Base-by-base conservation (phyloP, 2,113 vertebrate species). In the Bufo gargarizans region DNA sequence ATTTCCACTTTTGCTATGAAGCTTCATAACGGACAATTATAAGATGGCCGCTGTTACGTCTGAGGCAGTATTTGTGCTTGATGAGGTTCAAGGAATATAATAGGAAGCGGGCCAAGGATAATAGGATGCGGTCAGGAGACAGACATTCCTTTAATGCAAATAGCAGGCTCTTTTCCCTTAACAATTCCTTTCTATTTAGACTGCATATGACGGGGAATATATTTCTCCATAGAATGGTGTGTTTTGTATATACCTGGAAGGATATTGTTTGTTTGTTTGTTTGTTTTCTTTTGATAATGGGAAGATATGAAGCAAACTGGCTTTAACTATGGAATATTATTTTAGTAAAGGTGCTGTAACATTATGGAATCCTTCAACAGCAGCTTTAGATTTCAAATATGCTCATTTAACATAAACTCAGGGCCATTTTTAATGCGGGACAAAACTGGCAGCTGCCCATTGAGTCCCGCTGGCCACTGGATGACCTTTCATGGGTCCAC, bases 21-120 rank as follows among this genome's bases (percentile, higher is more conserved):
- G 94, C 94, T 93, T 93, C 95, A 95, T 95, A 95, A 94, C 93
- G 95, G 93, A 96, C 95, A 96, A 96, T 96, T 96, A 96, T 95
- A 95, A 93, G 91, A 92, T 92, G 93, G 93, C 93, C 91, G 91
- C 91, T 94, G 92, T 92, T 91, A 91, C 91, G 93, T 94, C 93
- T 94, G 91, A 88, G 87, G 90, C 95, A 95, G 96, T 96, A 94
- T 93, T 93, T 91, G 91, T 92, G 85, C 87, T 83, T 86, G 95
- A 96, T 96, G 95, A 91, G 91, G 89, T 90, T 91, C 92, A 92
- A 94, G 93, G 93, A 91, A 92, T 92, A 92, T 91, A 88, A 91
- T 91, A 86, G 93, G 92, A 92, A 92, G 92, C 92, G 88, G 92
- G 85, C 80, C 92, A 93, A 93, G 93, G 94, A 96, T 96, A 96